phyloP scores from a whole-genome alignment of 2,888 invertebrate genomes.

The Xanthostigma xanthostigma region DNA sequence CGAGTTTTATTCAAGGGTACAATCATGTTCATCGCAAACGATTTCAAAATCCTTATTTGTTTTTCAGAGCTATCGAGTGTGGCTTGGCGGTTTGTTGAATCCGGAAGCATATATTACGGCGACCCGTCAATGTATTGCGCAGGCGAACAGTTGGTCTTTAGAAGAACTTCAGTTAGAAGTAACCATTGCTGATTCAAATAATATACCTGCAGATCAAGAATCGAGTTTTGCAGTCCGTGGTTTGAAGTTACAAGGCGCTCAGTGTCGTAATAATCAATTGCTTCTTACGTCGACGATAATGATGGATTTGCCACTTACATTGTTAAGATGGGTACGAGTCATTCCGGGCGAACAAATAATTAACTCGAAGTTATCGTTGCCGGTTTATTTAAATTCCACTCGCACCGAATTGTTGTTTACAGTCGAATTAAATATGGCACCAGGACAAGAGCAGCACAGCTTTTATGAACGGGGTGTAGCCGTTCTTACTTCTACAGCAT shows the following conservation, averaged over 20 bases:
- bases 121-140: conserved; percentile 94
- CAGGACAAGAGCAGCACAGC: conserved; percentile 83
- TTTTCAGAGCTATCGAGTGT: conserved; percentile 74
- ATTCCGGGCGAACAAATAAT: conserved; percentile 26
- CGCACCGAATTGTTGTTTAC: conserved; percentile 90
- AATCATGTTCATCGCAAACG: too few species aligned
- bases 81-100: conserved; percentile 95
- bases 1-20: neutral
- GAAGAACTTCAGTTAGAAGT: conserved; percentile 88
- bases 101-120: conserved; percentile 99
- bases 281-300: conserved; percentile 87
- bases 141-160: conserved; percentile 91
- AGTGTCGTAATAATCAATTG: conserved; percentile 80
- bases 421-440: conserved; percentile 81
- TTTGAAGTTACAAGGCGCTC: conserved; percentile 90
- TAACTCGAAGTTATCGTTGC: conserved; percentile 62
- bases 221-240: conserved; percentile 37
- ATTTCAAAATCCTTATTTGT: conserved; percentile 7
- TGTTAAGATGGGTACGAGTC: conserved; percentile 66
- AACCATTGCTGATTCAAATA: conserved; percentile 41
- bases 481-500: conserved; percentile 80
- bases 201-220: conserved; percentile 22
- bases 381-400: conserved; percentile 94
- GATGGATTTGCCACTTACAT: conserved; percentile 80
- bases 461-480: conserved; percentile 99